A percentile compares a stretch with the other conserved stretches of the same genome.
These are phyloP conservation scores for Drosophila orosa DNA, from an alignment of 1,140 invertebrate species.

Conservation along the genomic window DNA sequence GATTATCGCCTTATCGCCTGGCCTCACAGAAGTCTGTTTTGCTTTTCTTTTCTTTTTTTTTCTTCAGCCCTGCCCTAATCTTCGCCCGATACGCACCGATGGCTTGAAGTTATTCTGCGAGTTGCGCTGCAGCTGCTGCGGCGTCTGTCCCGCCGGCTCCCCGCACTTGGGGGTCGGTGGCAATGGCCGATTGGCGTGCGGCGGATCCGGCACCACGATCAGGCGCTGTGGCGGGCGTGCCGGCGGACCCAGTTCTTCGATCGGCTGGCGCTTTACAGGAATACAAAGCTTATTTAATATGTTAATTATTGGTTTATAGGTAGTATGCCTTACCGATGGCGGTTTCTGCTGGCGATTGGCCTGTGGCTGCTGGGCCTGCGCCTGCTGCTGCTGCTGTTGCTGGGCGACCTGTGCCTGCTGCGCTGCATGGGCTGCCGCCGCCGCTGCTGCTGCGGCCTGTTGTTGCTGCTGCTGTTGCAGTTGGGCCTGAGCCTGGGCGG, in stretches of 20 bases:
- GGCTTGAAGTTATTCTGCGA: slow-evolving; percentile 93
- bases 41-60: neutral
- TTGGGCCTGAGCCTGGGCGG: slow-evolving; percentile 78
- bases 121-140: slow-evolving; percentile 90
- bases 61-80: slow-evolving; percentile 31
- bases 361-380: slow-evolving; percentile 84
- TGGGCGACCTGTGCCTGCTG: slow-evolving; percentile 61
- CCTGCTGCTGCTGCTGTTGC: slow-evolving; percentile 74
- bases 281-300: neutral
- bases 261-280: slow-evolving; percentile 84
- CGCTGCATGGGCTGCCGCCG: slow-evolving; percentile 81
- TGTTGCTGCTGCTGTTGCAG: slow-evolving; percentile 84
- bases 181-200: slow-evolving; percentile 88
- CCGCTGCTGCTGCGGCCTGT: slow-evolving; percentile 66
- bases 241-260: slow-evolving; percentile 92
- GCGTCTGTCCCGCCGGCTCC: slow-evolving; percentile 84
- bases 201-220: slow-evolving; percentile 90
- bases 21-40: too few relatives aligned
- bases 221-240: slow-evolving; percentile 94
- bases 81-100: slow-evolving; percentile 86
- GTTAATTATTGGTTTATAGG: neutral
- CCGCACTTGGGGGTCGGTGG: slow-evolving; percentile 90
- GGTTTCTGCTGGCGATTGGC: slow-evolving; percentile 84
- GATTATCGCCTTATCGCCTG: slow-evolving; percentile 28
- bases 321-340: slow-evolving; percentile 62